A percentile compares a stretch with the other conserved stretches of the same genome.
Conservation (phyloP, 1,140 invertebrate genomes). For the Orchestia grillus region DNA sequence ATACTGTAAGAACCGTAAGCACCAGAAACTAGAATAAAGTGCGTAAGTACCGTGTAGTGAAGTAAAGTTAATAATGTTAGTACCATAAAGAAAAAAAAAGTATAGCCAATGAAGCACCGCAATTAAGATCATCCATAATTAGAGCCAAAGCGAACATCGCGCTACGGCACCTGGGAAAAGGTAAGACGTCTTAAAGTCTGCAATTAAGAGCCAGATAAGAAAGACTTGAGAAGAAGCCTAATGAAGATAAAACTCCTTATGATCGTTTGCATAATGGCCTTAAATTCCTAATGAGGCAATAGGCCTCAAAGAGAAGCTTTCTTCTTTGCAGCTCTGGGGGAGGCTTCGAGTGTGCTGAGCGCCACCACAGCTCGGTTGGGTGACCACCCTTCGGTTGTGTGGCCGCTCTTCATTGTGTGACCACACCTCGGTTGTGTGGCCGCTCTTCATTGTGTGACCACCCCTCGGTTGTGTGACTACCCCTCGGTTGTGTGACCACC, state of each 20-base stretch:
- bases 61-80: no score
- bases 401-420: neutral
- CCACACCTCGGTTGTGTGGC: no score
- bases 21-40: no score
- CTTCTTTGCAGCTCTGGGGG: neutral
- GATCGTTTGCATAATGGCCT: slow-evolving; percentile 30
- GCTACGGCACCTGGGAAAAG: neutral
- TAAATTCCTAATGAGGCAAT: slow-evolving; percentile 38
- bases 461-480: no score
- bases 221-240: neutral
- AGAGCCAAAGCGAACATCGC: neutral
- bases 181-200: neutral
- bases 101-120: no score
- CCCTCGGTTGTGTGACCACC: neutral
- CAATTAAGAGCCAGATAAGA: neutral
- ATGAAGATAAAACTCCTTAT: slow-evolving; percentile 28
- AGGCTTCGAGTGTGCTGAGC: neutral
- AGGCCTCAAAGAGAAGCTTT: neutral
- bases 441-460: neutral
- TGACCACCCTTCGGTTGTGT: no score
- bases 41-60: no score
- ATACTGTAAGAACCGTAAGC: no score
- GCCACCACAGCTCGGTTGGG: neutral
- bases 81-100: no score
- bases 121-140: neutral